Percentiles rank a stretch among this genome's conserved stretches.
These are phyloP conservation scores for Brachypodius melanocephalos DNA, from an alignment of 2,113 vertebrate species.

Conservation along the genomic window DNA sequence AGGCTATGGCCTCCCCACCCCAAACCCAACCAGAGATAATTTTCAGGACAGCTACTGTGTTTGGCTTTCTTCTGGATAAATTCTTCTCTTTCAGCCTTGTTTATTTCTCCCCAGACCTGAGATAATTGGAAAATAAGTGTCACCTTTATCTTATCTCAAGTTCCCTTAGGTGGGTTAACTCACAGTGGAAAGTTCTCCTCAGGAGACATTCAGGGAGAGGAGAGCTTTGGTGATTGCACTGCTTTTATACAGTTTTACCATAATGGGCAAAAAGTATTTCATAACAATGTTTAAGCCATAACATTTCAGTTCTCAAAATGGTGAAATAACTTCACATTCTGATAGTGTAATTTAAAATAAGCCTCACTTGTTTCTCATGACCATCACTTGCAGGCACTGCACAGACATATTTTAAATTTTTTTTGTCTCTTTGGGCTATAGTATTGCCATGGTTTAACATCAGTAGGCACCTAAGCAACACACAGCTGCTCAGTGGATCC, in stretches of 20 bases:
- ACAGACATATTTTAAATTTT: background rate
- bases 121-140: background rate
- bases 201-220: background rate
- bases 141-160: background rate
- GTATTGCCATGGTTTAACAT: background rate
- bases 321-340: background rate
- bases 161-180: background rate
- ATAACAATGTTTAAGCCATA: background rate
- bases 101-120: background rate
- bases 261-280: background rate
- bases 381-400: background rate
- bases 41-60: background rate
- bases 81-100: background rate
- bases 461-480: background rate
- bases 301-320: background rate
- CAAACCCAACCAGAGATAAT: accelerated
- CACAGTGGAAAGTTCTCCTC: background rate
- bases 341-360: background rate
- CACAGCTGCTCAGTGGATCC: accelerated
- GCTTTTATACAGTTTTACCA: background rate
- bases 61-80: background rate
- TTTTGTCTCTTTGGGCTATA: background rate
- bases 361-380: background rate
- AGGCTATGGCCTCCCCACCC: background rate
- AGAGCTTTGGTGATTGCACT: accelerated